Conservation (phyloP, 2,797 vertebrate species). For the Apogon talboti region DNA sequence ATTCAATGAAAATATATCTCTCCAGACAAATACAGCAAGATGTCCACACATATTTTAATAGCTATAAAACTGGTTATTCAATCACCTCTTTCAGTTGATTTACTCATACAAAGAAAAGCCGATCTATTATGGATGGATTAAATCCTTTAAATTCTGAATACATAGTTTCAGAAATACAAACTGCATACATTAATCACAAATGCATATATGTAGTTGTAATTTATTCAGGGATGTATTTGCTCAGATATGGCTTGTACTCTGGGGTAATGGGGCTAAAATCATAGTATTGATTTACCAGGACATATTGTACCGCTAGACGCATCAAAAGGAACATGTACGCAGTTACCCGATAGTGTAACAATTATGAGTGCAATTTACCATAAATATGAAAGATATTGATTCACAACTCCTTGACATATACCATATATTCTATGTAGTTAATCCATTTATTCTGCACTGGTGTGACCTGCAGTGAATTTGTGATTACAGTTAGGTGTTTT, state of each 20-base stretch:
- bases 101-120: slow-evolving; percentile 26
- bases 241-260: slow-evolving; percentile 19
- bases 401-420: background rate
- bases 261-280: slow-evolving; percentile 18
- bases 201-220: slow-evolving; percentile 18
- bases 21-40: slow-evolving; percentile 3
- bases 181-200: background rate
- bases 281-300: slow-evolving; percentile 23
- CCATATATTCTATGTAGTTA: background rate
- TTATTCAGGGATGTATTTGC: slow-evolving; percentile 17
- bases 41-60: slow-evolving; percentile 37
- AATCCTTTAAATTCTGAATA: slow-evolving; percentile 40
- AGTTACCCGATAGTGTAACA: slow-evolving; percentile 38
- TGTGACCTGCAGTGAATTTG: slow-evolving; percentile 10
- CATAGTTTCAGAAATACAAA: slow-evolving; percentile 23
- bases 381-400: slow-evolving; percentile 43
- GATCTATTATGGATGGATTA: slow-evolving; percentile 28
- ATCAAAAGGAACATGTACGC: slow-evolving; percentile 28
- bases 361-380: slow-evolving; percentile 33
- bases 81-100: slow-evolving; percentile 41
- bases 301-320: background rate
- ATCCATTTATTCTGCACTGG: background rate
- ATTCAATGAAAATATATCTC: slow-evolving; percentile 14
- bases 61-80: slow-evolving; percentile 37
- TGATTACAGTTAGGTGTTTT: background rate